A percentile compares a stretch with the other conserved stretches of the same genome.
Conservation (phyloP, 1,140 invertebrate species). For the Nasonia longicornis region DNA sequence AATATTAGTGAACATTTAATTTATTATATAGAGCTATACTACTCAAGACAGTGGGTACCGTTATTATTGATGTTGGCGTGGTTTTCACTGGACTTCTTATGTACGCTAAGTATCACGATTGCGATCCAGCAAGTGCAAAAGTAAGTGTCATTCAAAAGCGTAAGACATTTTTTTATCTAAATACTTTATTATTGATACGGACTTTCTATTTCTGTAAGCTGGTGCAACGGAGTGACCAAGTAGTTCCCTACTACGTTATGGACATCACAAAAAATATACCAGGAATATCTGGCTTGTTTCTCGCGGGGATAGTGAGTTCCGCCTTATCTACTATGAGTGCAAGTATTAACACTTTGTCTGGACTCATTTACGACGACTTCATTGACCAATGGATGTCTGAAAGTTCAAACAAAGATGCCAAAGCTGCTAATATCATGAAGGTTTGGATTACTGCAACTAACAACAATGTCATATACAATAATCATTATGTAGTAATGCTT, state of each 20-base stretch:
- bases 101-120: constrained; percentile 73
- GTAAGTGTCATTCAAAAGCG: constrained; percentile 29
- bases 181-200: constrained; percentile 6
- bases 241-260: constrained; percentile 74
- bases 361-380: constrained; percentile 73
- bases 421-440: constrained; percentile 62
- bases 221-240: constrained; percentile 65
- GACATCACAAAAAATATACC: constrained; percentile 69
- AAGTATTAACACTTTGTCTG: constrained; percentile 70
- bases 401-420: constrained; percentile 55
- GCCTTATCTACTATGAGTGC: constrained; percentile 71
- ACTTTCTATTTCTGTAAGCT: constrained; percentile 34
- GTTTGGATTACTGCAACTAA: constrained; percentile 27
- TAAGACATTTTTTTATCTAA: background rate
- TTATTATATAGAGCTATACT: constrained; percentile 54
- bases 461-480: too few relatives aligned
- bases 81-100: constrained; percentile 71
- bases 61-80: constrained; percentile 58
- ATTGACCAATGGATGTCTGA: constrained; percentile 62
- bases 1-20: background rate
- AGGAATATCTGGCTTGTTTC: constrained; percentile 77
- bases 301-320: constrained; percentile 78
- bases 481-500: too few relatives aligned
- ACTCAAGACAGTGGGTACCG: constrained; percentile 63
- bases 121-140: constrained; percentile 71